phyloP scores from a whole-genome alignment of 2,888 invertebrate species.

The Linyphia triangularis region DNA sequence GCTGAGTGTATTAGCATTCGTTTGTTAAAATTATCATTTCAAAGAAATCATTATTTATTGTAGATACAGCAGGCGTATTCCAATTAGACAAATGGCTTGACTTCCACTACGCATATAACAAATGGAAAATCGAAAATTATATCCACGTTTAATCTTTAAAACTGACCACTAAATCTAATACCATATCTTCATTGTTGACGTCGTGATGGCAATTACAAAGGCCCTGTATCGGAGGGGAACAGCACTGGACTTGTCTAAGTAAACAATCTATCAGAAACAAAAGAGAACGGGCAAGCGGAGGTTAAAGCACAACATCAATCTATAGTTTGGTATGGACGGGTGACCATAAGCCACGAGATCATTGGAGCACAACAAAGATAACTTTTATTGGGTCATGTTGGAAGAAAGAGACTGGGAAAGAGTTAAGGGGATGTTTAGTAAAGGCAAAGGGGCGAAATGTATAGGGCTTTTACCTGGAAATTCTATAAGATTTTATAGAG shows the following conservation, averaged over 20 bases:
- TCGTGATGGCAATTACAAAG: conserved; percentile 28
- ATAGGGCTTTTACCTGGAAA: no score
- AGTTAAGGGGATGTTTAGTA: conserved; percentile 50
- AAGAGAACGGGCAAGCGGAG: conserved; percentile 10
- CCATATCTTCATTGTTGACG: conserved; percentile 16
- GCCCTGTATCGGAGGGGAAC: not conserved
- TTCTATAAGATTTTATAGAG: not conserved
- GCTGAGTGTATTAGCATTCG: no score
- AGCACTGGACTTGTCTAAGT: conserved; percentile 29
- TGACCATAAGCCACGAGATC: conserved; percentile 61
- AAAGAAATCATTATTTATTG: no score
- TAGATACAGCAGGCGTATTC: no score
- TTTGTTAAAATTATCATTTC: no score
- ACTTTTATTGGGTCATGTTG: conserved; percentile 70
- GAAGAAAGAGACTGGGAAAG: conserved; percentile 37
- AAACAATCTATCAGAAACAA: conserved; percentile 50
- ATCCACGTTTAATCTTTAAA: conserved; percentile 44
- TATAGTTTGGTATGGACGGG: conserved; percentile 65
- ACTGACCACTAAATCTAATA: conserved; percentile 49
- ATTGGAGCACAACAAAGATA: conserved; percentile 67
- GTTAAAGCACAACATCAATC: conserved; percentile 56
- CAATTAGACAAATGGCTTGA: no score
- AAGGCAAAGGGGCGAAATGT: not conserved
- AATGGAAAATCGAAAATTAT: not conserved
- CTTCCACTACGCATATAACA: no score